A percentile compares a stretch with the other conserved stretches of the same genome.
Evolutionary conservation across 2,113 vertebrate genomes (phyloP).

Genomic region (Prochilodus magdalenae): DNA sequence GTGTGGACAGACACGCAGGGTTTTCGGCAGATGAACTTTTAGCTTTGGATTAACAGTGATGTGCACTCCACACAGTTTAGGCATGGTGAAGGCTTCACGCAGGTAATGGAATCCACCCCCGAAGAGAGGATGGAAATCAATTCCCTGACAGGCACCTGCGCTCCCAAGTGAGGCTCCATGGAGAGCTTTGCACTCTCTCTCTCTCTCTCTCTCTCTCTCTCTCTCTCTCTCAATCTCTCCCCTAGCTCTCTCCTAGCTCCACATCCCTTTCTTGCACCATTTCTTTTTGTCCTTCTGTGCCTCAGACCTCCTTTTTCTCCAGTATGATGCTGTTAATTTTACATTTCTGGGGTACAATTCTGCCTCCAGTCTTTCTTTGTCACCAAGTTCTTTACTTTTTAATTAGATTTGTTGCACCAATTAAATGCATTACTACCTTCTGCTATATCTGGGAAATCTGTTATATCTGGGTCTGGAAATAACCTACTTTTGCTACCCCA

Average conservation of each 20-base stretch:
- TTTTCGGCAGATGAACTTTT: not conserved
- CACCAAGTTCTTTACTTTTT: conserved; percentile 6
- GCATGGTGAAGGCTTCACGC: not conserved
- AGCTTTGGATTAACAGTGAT: conserved; percentile 14
- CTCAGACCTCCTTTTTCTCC: not conserved
- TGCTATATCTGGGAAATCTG: conserved; percentile 44
- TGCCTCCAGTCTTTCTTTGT: conserved; percentile 33
- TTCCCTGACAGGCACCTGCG: conserved; percentile 35
- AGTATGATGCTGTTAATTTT: not conserved
- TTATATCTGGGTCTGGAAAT: conserved; percentile 42
- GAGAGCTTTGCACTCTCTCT: not conserved
- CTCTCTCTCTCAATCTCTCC: not conserved
- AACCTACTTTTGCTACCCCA: conserved; percentile 60
- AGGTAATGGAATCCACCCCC: conserved; percentile 47
- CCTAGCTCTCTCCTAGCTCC: not conserved
- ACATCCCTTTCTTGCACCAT: not conserved
- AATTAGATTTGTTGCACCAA: conserved; percentile 59
- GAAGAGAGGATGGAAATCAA: conserved; percentile 32
- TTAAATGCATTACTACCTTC: conserved; percentile 45
- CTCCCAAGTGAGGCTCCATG: conserved; percentile 9
- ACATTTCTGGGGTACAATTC: conserved; percentile 7
- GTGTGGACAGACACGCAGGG: too few species aligned
- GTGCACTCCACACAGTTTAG: not conserved
- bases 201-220: not conserved
- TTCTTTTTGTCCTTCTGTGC: not conserved